These are phyloP conservation scores for Chrysochloris asiatica DNA, from an alignment of 2,113 vertebrate genomes.

Conservation along the genomic window DNA sequence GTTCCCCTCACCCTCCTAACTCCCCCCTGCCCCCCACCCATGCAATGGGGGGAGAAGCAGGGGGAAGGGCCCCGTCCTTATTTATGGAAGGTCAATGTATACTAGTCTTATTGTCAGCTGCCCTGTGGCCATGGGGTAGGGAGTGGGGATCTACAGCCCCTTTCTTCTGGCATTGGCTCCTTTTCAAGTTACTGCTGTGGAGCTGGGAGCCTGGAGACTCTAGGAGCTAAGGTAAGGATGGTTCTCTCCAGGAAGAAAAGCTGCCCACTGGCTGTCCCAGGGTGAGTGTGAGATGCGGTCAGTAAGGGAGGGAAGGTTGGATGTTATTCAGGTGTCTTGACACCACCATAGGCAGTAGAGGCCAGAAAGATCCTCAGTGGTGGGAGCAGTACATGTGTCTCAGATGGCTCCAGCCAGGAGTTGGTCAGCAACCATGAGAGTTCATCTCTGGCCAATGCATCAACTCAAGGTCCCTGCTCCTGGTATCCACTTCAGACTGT, in stretches of 20 bases:
- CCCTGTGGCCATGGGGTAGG: slow-evolving; percentile 80
- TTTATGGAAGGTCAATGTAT: slow-evolving; percentile 93
- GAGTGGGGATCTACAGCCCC: slow-evolving; percentile 68
- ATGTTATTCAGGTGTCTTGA: slow-evolving; percentile 64
- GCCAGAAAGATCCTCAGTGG: slow-evolving; percentile 64
- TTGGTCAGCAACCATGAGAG: slow-evolving; percentile 23
- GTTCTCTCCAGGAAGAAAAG: slow-evolving; percentile 77
- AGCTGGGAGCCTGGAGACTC: slow-evolving; percentile 69
- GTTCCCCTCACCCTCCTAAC: no score
- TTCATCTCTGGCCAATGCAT: slow-evolving; percentile 22
- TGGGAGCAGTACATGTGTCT: slow-evolving; percentile 30
- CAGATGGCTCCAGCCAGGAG: slow-evolving; percentile 46
- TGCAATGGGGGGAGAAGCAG: slow-evolving; percentile 88
- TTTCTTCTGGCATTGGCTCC: slow-evolving; percentile 78
- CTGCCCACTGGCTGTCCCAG: slow-evolving; percentile 54
- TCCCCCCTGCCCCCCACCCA: slow-evolving; percentile 88
- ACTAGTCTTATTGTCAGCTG: slow-evolving; percentile 94
- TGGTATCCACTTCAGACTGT: slow-evolving; percentile 87
- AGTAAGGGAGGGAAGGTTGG: slow-evolving; percentile 47
- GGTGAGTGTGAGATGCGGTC: slow-evolving; percentile 55
- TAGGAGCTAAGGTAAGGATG: slow-evolving; percentile 80
- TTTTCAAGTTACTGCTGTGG: slow-evolving; percentile 68
- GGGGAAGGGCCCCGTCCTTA: slow-evolving; percentile 84
- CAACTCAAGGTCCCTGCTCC: slow-evolving; percentile 59
- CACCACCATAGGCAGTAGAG: slow-evolving; percentile 33